Conservation (phyloP, 2,797 vertebrate genomes). For the Chanos chanos region DNA sequence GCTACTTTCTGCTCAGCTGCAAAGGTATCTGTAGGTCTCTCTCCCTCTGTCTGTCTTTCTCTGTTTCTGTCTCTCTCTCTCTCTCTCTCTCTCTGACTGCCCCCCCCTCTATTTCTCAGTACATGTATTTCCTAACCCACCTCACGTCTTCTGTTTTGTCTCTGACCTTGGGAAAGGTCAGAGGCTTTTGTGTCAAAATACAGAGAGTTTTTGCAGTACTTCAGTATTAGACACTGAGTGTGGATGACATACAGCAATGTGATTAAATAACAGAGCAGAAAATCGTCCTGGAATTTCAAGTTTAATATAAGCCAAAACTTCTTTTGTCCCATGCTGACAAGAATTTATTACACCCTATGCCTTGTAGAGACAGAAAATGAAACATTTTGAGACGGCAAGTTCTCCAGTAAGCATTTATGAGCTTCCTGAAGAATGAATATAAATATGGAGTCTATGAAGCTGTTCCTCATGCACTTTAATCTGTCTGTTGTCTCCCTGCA, state of each 20-base stretch:
- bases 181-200: not conserved
- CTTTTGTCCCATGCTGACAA: no score
- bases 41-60: not conserved
- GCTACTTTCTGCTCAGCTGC: conserved; percentile 87
- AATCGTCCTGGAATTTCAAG: no score
- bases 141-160: not conserved
- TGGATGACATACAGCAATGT: no score
- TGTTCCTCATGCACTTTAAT: no score
- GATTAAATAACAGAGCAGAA: no score
- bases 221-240: not conserved
- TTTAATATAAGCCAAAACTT: no score
- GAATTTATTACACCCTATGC: no score
- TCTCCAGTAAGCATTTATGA: not conserved
- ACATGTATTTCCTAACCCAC: not conserved
- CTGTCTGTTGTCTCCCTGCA: no score
- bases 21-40: conserved; percentile 72
- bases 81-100: not conserved
- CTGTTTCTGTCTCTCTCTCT: not conserved
- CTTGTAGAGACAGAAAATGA: no score
- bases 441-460: not conserved
- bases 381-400: not conserved
- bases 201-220: not conserved
- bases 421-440: not conserved
- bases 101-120: not conserved
- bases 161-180: not conserved